Evolutionary conservation across 1,140 invertebrate genomes (phyloP), one percentile per base, ranked within the genome.

Genomic region (Thrips palmi): DNA sequence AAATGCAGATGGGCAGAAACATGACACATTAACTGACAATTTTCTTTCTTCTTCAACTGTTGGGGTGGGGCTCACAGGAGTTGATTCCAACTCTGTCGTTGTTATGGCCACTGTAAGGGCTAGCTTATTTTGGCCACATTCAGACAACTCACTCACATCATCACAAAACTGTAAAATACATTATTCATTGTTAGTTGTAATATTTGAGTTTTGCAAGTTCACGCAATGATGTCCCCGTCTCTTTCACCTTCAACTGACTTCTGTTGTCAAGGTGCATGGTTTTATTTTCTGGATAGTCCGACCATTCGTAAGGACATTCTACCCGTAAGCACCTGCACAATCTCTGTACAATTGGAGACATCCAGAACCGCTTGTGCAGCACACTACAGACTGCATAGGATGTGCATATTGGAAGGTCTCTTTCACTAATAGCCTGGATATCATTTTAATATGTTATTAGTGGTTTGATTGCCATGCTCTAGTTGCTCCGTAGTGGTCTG

Each of bases 321-420:
- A 48, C 51, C 11, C 60, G 52, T 2, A 61, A 49, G 48, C 68
- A 71, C 12, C 60, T 55, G 40, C 68, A 71, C n/a, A 67, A 45
- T 44, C 66, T 52, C 42, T 67, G 57, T 0, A 61, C 56, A 19
- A 63, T 49, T 15, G 53, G 49, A 2, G 63, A 56, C 21, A 60
- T 44, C 64, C 67, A 70, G 50, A 63, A 68, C 44, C 65, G 52
- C 7, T 59, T 47, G 39, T 68, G 60, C 37, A 67, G 49, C 2
- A 69, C 47, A 42, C 61, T 67, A 42, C 67, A 71, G 3, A 58
- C 63, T 39, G 59, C 52, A 31, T 58, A 44, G 6, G 40, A 23
- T 39, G 47, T 23, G 45, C 67, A 71, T 23, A 59, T 49, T 11
- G 58, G 52, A 21, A 70, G 48, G 42, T 65, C 64, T 39, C 59